phyloP scores from a whole-genome alignment of 2,113 vertebrate species.

The Actinemys pallida region DNA sequence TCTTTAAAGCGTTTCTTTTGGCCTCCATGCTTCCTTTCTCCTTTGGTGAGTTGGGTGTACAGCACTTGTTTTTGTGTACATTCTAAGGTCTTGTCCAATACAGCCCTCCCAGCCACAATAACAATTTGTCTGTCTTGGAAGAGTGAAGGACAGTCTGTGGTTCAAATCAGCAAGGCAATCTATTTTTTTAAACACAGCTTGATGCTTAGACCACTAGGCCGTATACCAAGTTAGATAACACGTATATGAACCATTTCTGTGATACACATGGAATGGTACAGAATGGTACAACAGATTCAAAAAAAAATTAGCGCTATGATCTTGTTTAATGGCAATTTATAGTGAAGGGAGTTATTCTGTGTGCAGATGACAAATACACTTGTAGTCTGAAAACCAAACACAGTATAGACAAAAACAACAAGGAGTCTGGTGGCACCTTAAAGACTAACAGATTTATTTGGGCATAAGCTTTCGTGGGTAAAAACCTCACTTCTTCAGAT shows the following conservation, averaged over 20 bases:
- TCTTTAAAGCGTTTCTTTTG: too few species aligned
- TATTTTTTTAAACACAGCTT: background rate
- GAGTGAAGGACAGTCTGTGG: background rate
- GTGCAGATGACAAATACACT: background rate
- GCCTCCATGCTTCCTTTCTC: too few species aligned
- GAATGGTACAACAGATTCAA: background rate
- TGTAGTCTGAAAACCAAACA: background rate
- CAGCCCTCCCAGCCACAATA: background rate
- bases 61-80: background rate
- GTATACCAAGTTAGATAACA: background rate
- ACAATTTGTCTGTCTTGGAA: background rate
- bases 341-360: background rate
- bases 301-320: background rate
- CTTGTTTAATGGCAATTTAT: background rate
- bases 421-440: too few species aligned
- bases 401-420: background rate
- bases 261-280: accelerated
- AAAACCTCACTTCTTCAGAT: too few species aligned
- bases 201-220: background rate
- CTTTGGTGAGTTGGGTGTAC: too few species aligned
- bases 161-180: background rate
- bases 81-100: background rate
- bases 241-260: background rate
- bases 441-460: too few species aligned
- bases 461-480: too few species aligned